These are phyloP conservation scores for Lasiommata megera DNA, from an alignment of 2,888 invertebrate species.

Conservation along the genomic window DNA sequence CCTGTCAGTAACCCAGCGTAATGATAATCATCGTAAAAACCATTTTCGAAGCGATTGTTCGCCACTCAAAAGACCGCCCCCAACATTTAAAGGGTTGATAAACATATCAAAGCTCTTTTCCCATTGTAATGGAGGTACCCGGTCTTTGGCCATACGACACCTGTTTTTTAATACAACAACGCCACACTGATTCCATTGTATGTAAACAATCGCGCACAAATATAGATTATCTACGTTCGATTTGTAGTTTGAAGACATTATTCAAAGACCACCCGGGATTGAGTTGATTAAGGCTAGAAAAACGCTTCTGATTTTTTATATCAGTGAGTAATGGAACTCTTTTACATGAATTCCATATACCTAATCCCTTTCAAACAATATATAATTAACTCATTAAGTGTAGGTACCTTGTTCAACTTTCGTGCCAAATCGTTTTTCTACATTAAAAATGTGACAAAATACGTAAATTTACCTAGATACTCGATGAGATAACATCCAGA, in stretches of 20 bases:
- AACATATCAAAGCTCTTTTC: constrained; percentile 73
- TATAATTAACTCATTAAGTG: not conserved
- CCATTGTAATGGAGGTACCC: constrained; percentile 41
- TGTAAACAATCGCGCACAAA: constrained; percentile 61
- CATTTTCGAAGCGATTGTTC: constrained; percentile 72
- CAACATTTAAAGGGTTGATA: constrained; percentile 72
- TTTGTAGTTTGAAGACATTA: constrained; percentile 49
- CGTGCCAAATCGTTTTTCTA: too few species aligned
- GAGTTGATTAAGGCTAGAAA: not conserved
- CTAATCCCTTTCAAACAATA: too few species aligned
- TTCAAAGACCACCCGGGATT: constrained; percentile 61
- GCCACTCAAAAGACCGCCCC: constrained; percentile 59
- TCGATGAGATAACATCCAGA: too few species aligned
- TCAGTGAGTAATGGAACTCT: not conserved
- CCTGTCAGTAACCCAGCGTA: constrained; percentile 74
- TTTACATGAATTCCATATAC: too few species aligned
- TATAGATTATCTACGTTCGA: constrained; percentile 69
- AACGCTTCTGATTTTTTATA: not conserved
- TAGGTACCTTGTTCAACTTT: not conserved
- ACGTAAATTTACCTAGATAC: too few species aligned
- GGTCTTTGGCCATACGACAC: constrained; percentile 55
- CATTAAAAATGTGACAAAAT: too few species aligned
- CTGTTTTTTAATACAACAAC: constrained; percentile 68
- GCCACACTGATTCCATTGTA: constrained; percentile 62
- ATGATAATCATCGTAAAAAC: constrained; percentile 66